Conservation (phyloP, 2,797 vertebrate species). For the Coracias cyanogaster region DNA sequence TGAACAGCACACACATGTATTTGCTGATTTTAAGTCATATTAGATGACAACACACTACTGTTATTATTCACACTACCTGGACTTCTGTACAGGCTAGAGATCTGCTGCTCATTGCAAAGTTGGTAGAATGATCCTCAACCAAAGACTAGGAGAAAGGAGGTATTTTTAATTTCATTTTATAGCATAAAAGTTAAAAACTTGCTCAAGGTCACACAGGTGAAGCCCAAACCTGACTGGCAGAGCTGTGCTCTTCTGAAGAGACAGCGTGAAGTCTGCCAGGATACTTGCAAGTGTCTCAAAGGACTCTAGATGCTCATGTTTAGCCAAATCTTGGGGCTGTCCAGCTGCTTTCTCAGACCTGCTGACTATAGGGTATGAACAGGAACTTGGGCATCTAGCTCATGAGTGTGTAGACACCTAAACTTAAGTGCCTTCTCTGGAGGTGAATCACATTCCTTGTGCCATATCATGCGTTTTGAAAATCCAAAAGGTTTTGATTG, state of each 20-base stretch:
- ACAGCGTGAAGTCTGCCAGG: rapidly evolving
- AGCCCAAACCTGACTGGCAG: background rate
- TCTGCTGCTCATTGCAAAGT: background rate
- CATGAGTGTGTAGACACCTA: rapidly evolving
- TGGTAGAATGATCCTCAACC: background rate
- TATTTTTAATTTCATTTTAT: background rate
- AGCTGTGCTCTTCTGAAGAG: background rate
- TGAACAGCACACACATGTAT: background rate
- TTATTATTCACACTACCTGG: background rate
- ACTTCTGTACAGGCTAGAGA: background rate
- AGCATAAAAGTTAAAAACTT: background rate
- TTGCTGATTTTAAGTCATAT: background rate
- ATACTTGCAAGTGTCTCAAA: background rate
- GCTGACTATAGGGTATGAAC: background rate
- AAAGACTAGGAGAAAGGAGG: background rate
- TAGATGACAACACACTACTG: background rate
- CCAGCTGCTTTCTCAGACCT: background rate
- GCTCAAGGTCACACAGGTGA: background rate
- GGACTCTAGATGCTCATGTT: background rate
- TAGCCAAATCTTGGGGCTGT: background rate
- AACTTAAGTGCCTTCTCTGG: background rate
- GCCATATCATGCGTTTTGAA: rapidly evolving
- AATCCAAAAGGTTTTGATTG: background rate
- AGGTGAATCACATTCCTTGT: background rate
- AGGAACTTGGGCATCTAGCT: background rate